Evolutionary conservation across 2,113 vertebrate species (phyloP).

Genomic region (Prunella himalayana): DNA sequence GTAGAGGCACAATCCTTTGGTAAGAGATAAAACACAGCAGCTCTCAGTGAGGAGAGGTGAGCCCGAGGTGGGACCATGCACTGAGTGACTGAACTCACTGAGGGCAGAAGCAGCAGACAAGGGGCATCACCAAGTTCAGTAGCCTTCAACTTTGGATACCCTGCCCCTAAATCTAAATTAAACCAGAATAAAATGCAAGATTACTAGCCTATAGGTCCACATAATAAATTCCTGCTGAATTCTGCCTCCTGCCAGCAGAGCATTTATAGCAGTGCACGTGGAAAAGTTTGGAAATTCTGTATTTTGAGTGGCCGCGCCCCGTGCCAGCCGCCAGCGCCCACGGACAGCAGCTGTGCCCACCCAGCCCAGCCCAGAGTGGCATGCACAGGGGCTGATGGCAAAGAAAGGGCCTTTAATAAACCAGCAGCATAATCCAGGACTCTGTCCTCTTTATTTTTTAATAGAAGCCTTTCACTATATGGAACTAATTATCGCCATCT

Average conservation of each 20-base stretch:
- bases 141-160: not conserved
- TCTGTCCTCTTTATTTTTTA: constrained; percentile 46
- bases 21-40: not conserved
- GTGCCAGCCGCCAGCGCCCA: not conserved
- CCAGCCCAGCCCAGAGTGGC: not conserved
- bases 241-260: not conserved
- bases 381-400: not conserved
- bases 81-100: not conserved
- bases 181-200: not conserved
- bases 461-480: constrained; percentile 70
- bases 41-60: not conserved
- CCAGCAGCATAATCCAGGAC: constrained; percentile 43
- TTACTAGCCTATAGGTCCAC: not conserved
- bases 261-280: fast-evolving
- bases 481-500: constrained; percentile 94
- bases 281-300: not conserved
- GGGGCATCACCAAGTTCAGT: not conserved
- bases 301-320: fast-evolving
- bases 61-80: fast-evolving
- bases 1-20: not conserved
- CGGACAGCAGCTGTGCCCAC: not conserved
- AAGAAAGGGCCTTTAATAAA: constrained; percentile 60
- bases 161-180: not conserved
- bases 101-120: not conserved
- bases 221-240: not conserved